Conservation (phyloP, 1,140 invertebrate species). For the Lepidotrigona ventralis region DNA sequence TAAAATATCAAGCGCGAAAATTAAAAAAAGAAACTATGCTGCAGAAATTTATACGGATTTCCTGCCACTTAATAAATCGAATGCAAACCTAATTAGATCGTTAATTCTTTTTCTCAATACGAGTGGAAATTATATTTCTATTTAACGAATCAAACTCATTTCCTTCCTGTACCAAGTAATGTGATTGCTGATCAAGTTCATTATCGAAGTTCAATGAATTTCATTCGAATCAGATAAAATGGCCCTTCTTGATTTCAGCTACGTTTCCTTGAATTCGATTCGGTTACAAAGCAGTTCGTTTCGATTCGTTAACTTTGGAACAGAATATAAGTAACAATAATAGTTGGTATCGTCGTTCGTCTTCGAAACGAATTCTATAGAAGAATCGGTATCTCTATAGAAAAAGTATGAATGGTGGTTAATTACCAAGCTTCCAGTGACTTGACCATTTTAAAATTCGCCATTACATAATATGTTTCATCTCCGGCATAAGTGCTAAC, state of each 20-base stretch:
- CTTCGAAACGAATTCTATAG: not conserved
- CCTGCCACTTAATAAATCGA: not conserved
- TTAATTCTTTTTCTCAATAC: not conserved
- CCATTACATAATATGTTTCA: not conserved
- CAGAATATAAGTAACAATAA: not conserved
- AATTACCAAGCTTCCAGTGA: not conserved
- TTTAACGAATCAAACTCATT: not conserved
- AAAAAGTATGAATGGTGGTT: not conserved
- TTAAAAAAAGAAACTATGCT: not conserved
- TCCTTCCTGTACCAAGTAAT: not conserved
- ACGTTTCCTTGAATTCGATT: not conserved
- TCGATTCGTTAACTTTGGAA: not conserved
- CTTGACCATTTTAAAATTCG: not conserved
- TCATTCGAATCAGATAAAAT: not conserved
- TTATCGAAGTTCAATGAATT: not conserved
- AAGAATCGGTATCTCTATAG: too few species aligned
- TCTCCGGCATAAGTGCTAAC: not conserved
- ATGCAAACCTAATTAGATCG: not conserved
- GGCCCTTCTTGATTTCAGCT: not conserved
- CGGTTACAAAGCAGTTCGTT: not conserved
- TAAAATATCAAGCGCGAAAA: not conserved
- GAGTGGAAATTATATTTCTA: not conserved
- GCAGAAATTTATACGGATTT: not conserved
- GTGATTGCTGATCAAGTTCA: not conserved
- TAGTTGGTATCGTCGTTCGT: not conserved